phyloP scores from a whole-genome alignment of 2,797 vertebrate species.

The Pseudotriccus pelzelni region DNA sequence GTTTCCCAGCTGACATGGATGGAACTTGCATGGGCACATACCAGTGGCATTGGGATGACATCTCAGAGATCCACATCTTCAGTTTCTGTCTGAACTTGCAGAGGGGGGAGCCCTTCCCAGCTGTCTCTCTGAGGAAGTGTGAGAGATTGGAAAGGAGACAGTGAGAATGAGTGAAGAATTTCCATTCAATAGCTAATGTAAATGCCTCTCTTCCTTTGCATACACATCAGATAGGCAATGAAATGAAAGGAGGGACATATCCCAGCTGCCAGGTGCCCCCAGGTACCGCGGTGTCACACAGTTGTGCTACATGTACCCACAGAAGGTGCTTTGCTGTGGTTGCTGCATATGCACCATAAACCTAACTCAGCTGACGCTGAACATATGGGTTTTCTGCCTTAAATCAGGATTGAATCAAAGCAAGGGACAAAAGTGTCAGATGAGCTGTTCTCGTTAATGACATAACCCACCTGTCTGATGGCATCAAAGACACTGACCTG shows the following conservation, averaged over 20 bases:
- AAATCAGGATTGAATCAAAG: background rate
- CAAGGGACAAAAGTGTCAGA: background rate
- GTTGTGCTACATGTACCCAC: background rate
- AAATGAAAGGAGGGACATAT: background rate
- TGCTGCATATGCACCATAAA: background rate
- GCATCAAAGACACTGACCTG: background rate
- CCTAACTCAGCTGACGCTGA: background rate
- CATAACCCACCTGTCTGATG: background rate
- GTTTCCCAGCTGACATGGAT: background rate
- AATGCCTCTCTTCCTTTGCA: background rate
- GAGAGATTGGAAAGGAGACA: background rate
- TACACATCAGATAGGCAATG: background rate
- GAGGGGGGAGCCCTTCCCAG: background rate
- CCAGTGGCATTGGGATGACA: background rate
- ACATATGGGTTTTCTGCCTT: background rate
- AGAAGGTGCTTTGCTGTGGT: background rate
- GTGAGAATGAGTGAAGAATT: background rate
- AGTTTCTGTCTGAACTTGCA: background rate
- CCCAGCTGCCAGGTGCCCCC: background rate
- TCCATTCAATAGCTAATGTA: background rate
- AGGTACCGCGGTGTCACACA: background rate
- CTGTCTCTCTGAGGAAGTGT: accelerated
- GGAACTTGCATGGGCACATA: background rate
- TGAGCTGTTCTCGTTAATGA: background rate
- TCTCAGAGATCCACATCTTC: background rate